Evolutionary conservation across 2,797 vertebrate genomes (phyloP), one percentile per base, ranked within the genome.

Genomic region (Miichthys miiuy): DNA sequence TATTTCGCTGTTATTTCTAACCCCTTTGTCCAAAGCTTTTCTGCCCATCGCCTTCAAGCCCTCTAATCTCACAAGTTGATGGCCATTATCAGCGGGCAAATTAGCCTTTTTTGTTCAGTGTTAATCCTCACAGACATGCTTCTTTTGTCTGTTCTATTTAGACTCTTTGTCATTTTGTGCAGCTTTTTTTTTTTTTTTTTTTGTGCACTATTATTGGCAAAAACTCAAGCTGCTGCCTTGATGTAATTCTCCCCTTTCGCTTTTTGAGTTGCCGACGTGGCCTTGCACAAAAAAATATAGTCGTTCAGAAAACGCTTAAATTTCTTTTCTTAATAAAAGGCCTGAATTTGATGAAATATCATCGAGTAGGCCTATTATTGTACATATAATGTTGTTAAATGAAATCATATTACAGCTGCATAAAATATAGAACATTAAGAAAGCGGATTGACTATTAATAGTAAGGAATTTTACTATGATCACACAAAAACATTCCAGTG

Each of bases 101-200:
- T 89, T 72, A 71, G 38, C 41, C 41, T n/a, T 77, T 82, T 87
- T 84, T 84, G 76, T 77, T 67, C 57, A 47, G 52, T 4, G 7
- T 81, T 86, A 84, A 81, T 87, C 80, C 74, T 68, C 54, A 74
- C 34, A 41, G 75, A 77, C 73, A 23, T 46, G 23, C 55, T 83
- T 55, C 75, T 27, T 86, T 80, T 87, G 47, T 83, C 78, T 21
- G 1, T 60, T 66, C 54, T 56, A n/a, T 83, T 79, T 68, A 48
- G 27, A 75, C 63, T 69, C 46, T 38, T n/a, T 54, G 64, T 76
- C 38, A 56, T 44, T 60, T 25, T 41, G 52, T 38, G 54, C 52
- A 30, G 12, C 30, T 42, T 57, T 72, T 27, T n/a, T n/a, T n/a
- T n/a, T n/a, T n/a, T 34, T 6, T 30, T 30, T 38, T 38, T 38